phyloP scores from a whole-genome alignment of 1,140 invertebrate genomes.

The Anoplophora glabripennis region DNA sequence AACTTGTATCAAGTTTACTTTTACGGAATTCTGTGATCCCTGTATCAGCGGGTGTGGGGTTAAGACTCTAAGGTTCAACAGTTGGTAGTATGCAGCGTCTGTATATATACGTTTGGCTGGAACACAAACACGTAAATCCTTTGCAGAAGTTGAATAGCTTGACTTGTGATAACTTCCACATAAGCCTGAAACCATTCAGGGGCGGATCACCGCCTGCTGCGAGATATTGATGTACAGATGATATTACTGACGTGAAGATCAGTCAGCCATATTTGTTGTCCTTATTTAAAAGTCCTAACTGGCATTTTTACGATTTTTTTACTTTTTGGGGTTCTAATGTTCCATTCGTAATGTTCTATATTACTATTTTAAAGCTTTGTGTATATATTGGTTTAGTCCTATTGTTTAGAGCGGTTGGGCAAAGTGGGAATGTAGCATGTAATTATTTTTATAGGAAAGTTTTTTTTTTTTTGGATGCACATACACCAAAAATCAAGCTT shows the following conservation, averaged over 20 bases:
- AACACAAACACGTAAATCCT: conserved; percentile 9
- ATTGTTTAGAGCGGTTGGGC: no score
- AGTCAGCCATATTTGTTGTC: no score
- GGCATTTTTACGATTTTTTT: neutral
- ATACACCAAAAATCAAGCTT: no score
- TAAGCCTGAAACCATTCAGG: conserved; percentile 12
- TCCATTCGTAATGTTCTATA: no score
- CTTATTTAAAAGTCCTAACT: neutral
- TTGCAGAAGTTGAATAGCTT: conserved; percentile 10
- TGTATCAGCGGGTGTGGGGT: neutral
- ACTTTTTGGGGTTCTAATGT: no score
- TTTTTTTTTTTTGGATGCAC: no score
- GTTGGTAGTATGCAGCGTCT: neutral
- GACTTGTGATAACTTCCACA: conserved; percentile 7
- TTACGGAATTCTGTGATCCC: neutral
- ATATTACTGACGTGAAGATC: no score
- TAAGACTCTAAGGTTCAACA: neutral
- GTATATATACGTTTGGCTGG: neutral
- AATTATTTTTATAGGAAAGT: no score
- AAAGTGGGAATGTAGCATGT: no score
- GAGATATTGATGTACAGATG: conserved; percentile 9
- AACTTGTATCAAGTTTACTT: conserved; percentile 1
- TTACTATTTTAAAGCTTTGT: no score
- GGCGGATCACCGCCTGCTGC: conserved; percentile 7
- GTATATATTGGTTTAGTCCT: no score